Conservation (phyloP, 2,888 invertebrate genomes). For the Orthosia gracilis region DNA sequence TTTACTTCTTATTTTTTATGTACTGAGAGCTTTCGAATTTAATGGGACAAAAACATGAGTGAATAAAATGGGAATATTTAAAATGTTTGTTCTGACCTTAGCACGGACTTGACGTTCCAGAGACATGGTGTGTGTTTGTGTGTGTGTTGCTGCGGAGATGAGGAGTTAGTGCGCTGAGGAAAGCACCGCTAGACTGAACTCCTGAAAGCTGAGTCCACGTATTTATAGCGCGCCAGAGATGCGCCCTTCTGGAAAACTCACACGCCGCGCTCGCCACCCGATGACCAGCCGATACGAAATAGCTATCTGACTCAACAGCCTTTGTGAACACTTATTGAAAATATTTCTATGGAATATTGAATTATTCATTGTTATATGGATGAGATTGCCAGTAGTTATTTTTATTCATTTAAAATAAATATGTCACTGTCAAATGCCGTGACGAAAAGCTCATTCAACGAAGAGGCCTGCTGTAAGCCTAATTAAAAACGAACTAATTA, state of each 20-base stretch:
- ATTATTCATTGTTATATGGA: neutral
- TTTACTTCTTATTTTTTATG: neutral
- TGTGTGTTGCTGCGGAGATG: conserved; percentile 74
- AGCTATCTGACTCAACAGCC: conserved; percentile 87
- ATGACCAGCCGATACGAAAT: conserved; percentile 80
- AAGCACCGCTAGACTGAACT: conserved; percentile 89
- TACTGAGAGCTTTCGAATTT: neutral
- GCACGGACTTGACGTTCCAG: conserved; percentile 97
- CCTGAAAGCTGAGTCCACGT: conserved; percentile 84
- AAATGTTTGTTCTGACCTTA: conserved; percentile 92
- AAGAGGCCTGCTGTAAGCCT: neutral
- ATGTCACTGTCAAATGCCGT: neutral
- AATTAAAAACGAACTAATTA: neutral
- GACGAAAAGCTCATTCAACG: neutral
- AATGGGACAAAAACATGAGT: neutral
- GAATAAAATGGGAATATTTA: conserved; percentile 34
- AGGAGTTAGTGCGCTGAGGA: conserved; percentile 79
- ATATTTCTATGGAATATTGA: conserved; percentile 23
- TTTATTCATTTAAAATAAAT: neutral
- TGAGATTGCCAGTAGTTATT: neutral
- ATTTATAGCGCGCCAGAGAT: conserved; percentile 88
- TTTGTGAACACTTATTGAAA: conserved; percentile 60
- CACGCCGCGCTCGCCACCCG: conserved; percentile 76
- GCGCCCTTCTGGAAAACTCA: conserved; percentile 89
- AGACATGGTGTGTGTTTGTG: conserved; percentile 93